phyloP scores from a whole-genome alignment of 2,113 vertebrate genomes.

The Nansenia antarctica region DNA sequence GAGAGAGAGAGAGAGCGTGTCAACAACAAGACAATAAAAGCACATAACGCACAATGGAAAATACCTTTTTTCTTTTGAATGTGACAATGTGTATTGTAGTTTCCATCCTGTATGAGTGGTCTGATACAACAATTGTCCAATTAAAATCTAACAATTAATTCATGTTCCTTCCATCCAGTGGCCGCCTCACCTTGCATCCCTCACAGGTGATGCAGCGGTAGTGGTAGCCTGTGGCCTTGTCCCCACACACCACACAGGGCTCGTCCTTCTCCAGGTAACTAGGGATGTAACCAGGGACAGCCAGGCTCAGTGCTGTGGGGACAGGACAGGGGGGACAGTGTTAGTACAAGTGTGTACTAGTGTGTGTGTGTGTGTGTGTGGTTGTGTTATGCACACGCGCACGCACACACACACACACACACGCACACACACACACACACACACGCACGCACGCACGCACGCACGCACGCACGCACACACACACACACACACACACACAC shows the following conservation, averaged over 20 bases:
- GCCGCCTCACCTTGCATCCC: conserved; percentile 87
- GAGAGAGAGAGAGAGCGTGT: no score
- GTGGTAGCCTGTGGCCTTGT: conserved; percentile 95
- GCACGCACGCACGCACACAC: not conserved
- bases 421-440: conserved; percentile 1
- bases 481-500: not conserved
- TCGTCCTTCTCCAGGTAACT: conserved; percentile 98
- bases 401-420: not conserved
- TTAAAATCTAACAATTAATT: no score
- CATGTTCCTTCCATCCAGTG: not conserved
- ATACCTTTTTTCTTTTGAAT: no score
- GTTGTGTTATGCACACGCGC: not conserved
- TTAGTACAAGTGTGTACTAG: no score
- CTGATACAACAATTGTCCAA: no score
- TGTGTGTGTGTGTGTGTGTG: not conserved
- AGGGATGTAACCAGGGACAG: conserved; percentile 90
- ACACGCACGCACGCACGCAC: no score
- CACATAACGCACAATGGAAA: no score
- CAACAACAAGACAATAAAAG: no score
- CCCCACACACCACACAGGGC: conserved; percentile 93
- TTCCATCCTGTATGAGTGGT: no score
- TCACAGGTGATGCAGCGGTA: conserved; percentile 97
- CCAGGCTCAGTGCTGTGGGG: conserved; percentile 67
- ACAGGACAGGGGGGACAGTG: not conserved
- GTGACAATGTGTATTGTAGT: no score